A percentile compares a stretch with the other conserved stretches of the same genome.
These are phyloP conservation scores for Drosophila busckii DNA, from an alignment of 1,140 invertebrate species.

Conservation along the genomic window DNA sequence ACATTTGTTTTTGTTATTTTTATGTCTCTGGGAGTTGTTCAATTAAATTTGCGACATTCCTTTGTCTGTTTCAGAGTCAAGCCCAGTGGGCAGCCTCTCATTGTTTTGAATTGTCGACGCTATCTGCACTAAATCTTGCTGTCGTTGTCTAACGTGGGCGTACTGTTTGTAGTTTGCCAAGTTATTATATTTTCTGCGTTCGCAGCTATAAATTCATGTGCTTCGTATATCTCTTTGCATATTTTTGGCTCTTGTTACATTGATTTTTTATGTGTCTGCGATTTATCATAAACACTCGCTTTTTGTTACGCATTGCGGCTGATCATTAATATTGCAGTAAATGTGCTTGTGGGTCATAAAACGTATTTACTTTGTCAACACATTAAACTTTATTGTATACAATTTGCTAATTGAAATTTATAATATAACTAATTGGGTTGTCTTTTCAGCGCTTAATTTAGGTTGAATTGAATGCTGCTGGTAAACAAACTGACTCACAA, in stretches of 20 bases:
- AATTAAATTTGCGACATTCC: constrained; percentile 56
- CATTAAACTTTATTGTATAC: too few species aligned
- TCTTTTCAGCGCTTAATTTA: too few species aligned
- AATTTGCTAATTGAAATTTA: too few species aligned
- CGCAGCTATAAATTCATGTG: too few species aligned
- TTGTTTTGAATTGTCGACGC: constrained; percentile 16
- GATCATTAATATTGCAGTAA: too few species aligned
- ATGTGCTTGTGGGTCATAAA: too few species aligned
- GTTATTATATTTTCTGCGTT: constrained; percentile 13
- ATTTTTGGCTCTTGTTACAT: constrained; percentile 21
- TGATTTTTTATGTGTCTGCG: constrained; percentile 26
- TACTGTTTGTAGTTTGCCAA: constrained; percentile 10
- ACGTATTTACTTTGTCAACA: too few species aligned
- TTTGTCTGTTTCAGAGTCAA: constrained; percentile 24
- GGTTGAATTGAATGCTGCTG: too few species aligned
- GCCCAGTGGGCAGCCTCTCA: constrained; percentile 3
- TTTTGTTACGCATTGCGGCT: constrained; percentile 21
- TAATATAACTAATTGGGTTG: too few species aligned
- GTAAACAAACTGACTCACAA: too few species aligned
- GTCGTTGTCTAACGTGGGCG: neutral
- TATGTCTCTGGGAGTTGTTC: constrained; percentile 63
- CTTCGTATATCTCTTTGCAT: constrained; percentile 6
- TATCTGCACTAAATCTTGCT: constrained; percentile 34
- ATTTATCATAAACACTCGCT: constrained; percentile 17
- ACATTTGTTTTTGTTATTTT: constrained; percentile 45